Base-by-base conservation (phyloP, 1,140 invertebrate genomes). In the Rhagoletis zephyria region DNA sequence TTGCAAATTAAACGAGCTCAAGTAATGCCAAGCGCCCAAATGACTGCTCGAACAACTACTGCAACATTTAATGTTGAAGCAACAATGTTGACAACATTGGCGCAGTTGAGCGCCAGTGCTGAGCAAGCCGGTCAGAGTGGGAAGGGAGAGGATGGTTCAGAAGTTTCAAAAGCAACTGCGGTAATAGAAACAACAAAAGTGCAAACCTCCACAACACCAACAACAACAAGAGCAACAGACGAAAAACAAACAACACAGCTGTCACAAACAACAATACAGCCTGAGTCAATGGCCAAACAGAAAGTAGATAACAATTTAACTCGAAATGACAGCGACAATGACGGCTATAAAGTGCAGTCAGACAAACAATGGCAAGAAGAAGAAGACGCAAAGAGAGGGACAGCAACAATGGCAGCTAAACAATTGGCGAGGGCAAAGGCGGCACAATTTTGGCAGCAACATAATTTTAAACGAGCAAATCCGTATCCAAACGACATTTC, bases 21-120 rank as follows among this genome's bases (percentile, higher is more conserved):
- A 81, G n/a, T 12, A 30, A 5, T 56, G 19, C 7, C 48, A 30
- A 10, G 51, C 45, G 51, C 48, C n/a, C 14, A 89, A 89, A 63
- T 63, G 61, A 14, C 61, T 63, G 4, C n/a, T 89, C 88, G 63
- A 86, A 88, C 89, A 89, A 88, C 87, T 77, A 60, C 16, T 63
- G 67, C 65, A 63, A 70, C 70, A 59, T 9, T 19, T 81, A 59
- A 48, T 85, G 48, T 85, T 63, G 51, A 19, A 59, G 16, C 56
- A 64, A 59, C 87, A 87, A 87, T 40, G 77, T 85, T 40, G 61
- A 86, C 81, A 60, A 85, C 81, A 85, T 30, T 30, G 19, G 30
- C 4, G 1, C 0, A n/a, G 40, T 51, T 30, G 19, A 85, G 14
- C 12, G 45, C 12, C 40, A 14, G 67, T 10, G 40, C n/a, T 4